A percentile compares a stretch with the other conserved stretches of the same genome.
These are phyloP conservation scores for Ophonus ardosiacus DNA, from an alignment of 2,888 invertebrate genomes.

Conservation along the genomic window DNA sequence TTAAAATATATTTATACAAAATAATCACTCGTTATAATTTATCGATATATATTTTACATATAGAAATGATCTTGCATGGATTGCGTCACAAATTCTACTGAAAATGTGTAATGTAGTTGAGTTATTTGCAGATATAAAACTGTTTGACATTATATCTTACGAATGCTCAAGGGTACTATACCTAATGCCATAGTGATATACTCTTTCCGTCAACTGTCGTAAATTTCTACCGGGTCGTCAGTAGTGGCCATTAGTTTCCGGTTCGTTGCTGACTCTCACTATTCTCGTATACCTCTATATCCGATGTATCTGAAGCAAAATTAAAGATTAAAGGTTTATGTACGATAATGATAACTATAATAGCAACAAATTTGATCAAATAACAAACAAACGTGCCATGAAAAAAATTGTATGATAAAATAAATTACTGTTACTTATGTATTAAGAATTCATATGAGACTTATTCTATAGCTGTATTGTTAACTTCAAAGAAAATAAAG, in stretches of 20 bases:
- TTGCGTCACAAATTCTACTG: neutral
- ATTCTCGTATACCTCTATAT: neutral
- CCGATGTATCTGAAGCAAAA: neutral
- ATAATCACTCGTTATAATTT: no score
- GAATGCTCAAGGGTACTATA: conserved; percentile 57
- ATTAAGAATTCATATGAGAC: no score
- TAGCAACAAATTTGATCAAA: no score
- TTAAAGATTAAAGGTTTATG: neutral
- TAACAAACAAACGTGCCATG: no score
- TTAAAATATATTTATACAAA: no score
- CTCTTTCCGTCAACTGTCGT: conserved; percentile 63
- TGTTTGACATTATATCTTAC: conserved; percentile 1
- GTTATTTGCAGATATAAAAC: neutral
- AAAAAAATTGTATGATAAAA: no score
- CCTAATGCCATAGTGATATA: conserved; percentile 59
- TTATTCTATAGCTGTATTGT: no score
- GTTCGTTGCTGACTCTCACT: conserved; percentile 31
- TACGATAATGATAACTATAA: neutral
- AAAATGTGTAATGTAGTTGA: neutral
- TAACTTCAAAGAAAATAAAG: no score
- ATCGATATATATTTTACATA: no score
- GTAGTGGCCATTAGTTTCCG: conserved; percentile 61
- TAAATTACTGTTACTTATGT: no score
- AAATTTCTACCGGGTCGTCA: conserved; percentile 64
- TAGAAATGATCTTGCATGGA: no score